Percentiles rank a stretch among this genome's conserved stretches.
Evolutionary conservation across 2,888 invertebrate genomes (phyloP).

Genomic region (Coleophora flavipennella): DNA sequence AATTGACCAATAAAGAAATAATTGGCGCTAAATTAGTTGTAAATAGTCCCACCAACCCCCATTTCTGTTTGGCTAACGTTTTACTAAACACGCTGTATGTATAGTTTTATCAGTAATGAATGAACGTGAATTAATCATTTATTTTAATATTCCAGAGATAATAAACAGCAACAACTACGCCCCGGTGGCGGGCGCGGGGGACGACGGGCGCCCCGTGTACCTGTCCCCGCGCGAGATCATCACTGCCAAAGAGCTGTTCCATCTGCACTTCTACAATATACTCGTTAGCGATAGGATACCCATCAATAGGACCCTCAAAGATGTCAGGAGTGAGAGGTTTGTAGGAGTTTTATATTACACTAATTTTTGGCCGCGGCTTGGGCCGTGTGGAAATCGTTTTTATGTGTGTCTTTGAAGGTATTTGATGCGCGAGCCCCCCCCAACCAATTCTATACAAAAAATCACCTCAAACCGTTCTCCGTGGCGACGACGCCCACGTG

Average conservation of each 20-base stretch:
- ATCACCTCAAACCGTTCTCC: no score
- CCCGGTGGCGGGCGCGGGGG: slow-evolving; percentile 82
- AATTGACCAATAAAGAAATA: no score
- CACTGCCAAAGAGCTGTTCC: slow-evolving; percentile 84
- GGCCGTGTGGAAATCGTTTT: neutral
- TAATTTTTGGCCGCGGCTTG: neutral
- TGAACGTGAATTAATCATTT: no score
- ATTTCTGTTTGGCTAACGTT: no score
- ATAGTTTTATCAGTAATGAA: no score
- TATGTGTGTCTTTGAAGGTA: neutral
- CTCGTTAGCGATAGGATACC: slow-evolving; percentile 91
- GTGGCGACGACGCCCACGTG: no score
- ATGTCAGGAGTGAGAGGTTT: slow-evolving; percentile 86
- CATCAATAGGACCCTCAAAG: slow-evolving; percentile 86
- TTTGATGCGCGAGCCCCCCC: neutral
- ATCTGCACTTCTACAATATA: slow-evolving; percentile 90
- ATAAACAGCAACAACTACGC: slow-evolving; percentile 84
- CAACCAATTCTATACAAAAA: no score
- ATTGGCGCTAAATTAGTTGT: no score
- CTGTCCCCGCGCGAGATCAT: slow-evolving; percentile 82
- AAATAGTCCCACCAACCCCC: no score
- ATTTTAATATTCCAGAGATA: slow-evolving; percentile 66
- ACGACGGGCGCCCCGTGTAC: slow-evolving; percentile 84
- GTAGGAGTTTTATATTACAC: neutral
- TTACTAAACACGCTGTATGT: no score